Percentiles rank a stretch among this genome's conserved stretches.
phyloP scores from a whole-genome alignment of 2,888 invertebrate species.

The Cosmia trapezina region DNA sequence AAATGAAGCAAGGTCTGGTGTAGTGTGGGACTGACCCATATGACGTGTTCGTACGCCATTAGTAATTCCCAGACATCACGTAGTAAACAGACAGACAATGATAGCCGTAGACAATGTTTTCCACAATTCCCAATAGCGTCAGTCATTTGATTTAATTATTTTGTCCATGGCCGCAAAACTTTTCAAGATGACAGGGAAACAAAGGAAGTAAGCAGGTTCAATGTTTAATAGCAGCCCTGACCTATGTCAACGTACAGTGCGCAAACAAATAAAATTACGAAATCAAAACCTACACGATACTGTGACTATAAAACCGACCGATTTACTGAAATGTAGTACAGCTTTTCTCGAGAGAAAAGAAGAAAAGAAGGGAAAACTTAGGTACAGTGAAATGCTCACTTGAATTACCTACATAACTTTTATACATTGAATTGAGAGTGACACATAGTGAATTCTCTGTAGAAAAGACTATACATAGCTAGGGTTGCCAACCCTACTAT shows the following conservation, averaged over 20 bases:
- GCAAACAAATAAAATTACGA: constrained; percentile 19
- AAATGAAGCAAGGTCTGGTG: constrained; percentile 46
- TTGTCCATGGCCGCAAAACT: background rate
- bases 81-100: constrained; percentile 22
- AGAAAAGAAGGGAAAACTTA: background rate
- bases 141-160: background rate
- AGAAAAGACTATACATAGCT: background rate
- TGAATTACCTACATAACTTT: background rate
- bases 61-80: constrained; percentile 50
- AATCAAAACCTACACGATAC: constrained; percentile 15
- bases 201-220: constrained; percentile 11
- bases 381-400: background rate
- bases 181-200: constrained; percentile 10
- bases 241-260: constrained; percentile 40
- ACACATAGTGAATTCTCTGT: background rate
- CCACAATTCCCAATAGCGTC: constrained; percentile 27
- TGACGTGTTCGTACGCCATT: constrained; percentile 47
- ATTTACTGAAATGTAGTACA: constrained; percentile 4
- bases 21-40: constrained; percentile 48
- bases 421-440: background rate
- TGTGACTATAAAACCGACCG: background rate
- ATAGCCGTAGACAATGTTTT: constrained; percentile 19
- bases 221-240: constrained; percentile 30
- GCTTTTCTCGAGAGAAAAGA: background rate
- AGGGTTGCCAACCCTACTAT: too few relatives aligned